Conservation (phyloP, 2,113 vertebrate genomes). For the Callaeas wilsoni region DNA sequence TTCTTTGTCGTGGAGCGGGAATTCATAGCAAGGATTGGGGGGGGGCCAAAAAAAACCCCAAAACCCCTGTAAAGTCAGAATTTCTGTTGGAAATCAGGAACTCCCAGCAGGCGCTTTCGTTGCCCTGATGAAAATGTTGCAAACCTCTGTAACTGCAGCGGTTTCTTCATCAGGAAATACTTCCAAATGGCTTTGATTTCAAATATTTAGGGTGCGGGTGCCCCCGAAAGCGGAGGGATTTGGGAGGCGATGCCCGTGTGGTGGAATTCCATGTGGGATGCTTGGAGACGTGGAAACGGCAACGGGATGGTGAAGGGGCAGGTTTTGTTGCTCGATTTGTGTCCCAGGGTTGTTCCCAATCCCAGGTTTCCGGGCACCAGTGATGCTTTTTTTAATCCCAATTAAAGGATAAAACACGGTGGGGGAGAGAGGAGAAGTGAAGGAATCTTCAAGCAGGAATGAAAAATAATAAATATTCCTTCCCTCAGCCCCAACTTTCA, state of each 20-base stretch:
- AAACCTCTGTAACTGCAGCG: background rate
- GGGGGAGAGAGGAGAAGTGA: too few species aligned
- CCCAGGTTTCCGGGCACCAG: background rate
- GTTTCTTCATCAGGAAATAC: background rate
- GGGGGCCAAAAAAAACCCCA: too few species aligned
- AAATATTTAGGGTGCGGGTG: background rate
- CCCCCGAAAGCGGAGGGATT: fast-evolving
- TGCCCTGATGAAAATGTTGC: background rate
- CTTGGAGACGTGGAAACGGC: background rate
- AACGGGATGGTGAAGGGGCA: fast-evolving
- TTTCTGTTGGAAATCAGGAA: background rate
- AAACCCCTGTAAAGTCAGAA: background rate
- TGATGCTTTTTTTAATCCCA: background rate
- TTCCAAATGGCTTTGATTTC: background rate
- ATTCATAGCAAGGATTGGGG: background rate
- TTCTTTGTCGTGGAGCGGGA: fast-evolving
- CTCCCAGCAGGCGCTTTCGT: background rate
- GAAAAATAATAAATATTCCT: background rate
- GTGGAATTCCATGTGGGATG: background rate
- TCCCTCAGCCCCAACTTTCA: background rate
- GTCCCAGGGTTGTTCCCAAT: background rate
- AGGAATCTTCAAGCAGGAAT: background rate
- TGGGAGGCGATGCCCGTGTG: background rate
- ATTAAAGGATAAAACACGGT: too few species aligned
- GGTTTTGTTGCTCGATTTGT: background rate